Conservation (phyloP, 2,797 vertebrate species). For the Poecile montanus region DNA sequence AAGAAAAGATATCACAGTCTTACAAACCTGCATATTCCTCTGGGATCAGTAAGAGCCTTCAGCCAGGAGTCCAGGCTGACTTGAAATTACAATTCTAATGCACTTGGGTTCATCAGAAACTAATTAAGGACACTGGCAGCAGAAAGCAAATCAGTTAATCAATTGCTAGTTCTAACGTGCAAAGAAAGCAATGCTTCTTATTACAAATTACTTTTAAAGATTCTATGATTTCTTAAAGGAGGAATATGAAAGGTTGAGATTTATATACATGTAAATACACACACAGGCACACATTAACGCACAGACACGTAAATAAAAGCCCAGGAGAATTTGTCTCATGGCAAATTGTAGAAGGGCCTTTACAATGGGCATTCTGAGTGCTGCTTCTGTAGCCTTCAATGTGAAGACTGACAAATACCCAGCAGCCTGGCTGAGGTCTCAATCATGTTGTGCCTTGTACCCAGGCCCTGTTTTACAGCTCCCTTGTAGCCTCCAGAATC, state of each 20-base stretch:
- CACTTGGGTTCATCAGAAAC: not conserved
- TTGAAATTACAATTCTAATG: not conserved
- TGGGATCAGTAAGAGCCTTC: not conserved
- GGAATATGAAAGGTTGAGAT: not conserved
- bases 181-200: not conserved
- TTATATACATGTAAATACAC: rapidly evolving
- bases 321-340: not conserved
- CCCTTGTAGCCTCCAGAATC: not conserved
- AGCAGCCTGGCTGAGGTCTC: not conserved
- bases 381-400: not conserved
- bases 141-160: not conserved
- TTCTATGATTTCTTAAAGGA: not conserved
- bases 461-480: not conserved
- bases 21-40: not conserved
- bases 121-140: not conserved
- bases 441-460: not conserved
- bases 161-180: not conserved
- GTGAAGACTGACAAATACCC: not conserved
- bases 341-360: not conserved
- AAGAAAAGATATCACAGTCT: not conserved
- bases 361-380: not conserved
- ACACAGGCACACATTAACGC: not conserved
- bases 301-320: not conserved
- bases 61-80: not conserved
- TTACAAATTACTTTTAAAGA: not conserved